Base-by-base conservation (phyloP, 2,113 vertebrate species). In the Paedocypris sp. region DNA sequence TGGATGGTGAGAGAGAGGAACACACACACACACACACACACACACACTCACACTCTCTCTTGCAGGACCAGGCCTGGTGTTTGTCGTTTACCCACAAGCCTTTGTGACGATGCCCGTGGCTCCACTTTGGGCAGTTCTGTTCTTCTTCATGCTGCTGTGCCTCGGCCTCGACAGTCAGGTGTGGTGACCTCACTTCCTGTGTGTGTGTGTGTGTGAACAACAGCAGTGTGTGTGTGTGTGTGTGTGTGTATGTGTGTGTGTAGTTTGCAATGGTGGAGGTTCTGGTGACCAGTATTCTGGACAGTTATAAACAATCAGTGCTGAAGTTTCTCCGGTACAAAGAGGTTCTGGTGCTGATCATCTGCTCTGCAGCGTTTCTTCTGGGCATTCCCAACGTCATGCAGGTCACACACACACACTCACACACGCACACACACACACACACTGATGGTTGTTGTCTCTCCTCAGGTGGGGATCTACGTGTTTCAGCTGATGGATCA, bases 241-340 rank as follows among this genome's bases (percentile, higher is more conserved):
- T 39, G 5, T 52, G 25, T 5, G 12, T 7, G 63, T 47, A 31
- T 25, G 2, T 66, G 42, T 19, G n/a, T 39, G 5, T 52, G 25
- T 18, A 87, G 85, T 87, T 87, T 77, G 84, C 83, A 1, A 85
- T 87, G 85, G 83, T 83, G 42, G 85, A 87, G 49, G 85, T 87
- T 62, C 79, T 86, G 82, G 82, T 84, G 60, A 87, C 85, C 61
- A 86, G 82, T 48, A 53, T 87, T 16, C 57, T 81, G 78, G 85
- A 87, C 63, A 60, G 74, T 42, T 80, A 65, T 20, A 46, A 73
- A 5, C 63, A 48, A 10, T 15, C 25, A 0, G 12, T 87, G 29
- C 58, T 83, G 1, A 54, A 23, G 3, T 35, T 78, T 13, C 79
- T 87, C 49, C 82, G 72, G 56, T 18, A 50, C 18, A 84, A 85